These are phyloP conservation scores for Riparia riparia DNA, from an alignment of 2,113 vertebrate genomes.

Conservation along the genomic window DNA sequence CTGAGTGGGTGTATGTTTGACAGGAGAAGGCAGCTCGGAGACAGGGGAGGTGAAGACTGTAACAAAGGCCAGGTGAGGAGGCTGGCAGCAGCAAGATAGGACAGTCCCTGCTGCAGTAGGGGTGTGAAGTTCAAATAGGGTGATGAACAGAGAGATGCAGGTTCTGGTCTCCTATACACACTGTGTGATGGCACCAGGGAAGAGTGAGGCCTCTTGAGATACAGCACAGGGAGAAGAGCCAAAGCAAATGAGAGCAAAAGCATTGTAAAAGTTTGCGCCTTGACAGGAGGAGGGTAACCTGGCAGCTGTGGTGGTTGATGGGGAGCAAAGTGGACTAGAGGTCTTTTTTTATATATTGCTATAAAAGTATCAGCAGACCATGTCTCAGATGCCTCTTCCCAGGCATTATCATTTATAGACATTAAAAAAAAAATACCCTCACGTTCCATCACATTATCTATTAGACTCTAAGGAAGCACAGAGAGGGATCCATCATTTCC, in stretches of 20 bases:
- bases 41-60: neutral
- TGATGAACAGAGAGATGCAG: neutral
- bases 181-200: neutral
- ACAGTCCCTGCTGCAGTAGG: neutral
- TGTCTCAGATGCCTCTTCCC: neutral
- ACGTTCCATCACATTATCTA: neutral
- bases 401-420: neutral
- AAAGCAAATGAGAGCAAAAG: neutral
- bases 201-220: neutral
- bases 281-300: neutral
- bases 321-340: neutral
- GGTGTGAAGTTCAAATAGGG: neutral
- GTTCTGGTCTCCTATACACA: neutral
- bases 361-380: neutral
- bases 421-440: neutral
- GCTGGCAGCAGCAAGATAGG: constrained; percentile 10
- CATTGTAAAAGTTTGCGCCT: neutral
- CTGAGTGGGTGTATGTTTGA: neutral
- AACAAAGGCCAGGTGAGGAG: neutral
- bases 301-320: neutral
- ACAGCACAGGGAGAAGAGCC: neutral
- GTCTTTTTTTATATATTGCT: neutral
- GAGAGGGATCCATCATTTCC: neutral
- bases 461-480: neutral
- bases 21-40: neutral